Base-by-base conservation (phyloP, 2,113 vertebrate species). In the Zosterops hypoxanthus region DNA sequence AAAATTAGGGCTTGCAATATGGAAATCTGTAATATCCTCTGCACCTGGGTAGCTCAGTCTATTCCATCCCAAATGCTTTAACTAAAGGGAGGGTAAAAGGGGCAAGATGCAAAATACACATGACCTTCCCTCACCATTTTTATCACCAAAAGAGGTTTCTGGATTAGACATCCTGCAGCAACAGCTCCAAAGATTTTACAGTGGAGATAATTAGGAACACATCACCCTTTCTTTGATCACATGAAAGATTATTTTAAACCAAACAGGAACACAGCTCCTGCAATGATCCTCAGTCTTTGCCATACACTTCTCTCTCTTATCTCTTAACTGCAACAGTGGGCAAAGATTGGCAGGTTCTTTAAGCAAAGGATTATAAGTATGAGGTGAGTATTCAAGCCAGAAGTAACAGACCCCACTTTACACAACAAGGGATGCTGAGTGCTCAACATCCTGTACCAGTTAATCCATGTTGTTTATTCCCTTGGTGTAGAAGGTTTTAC, bases 1-100 rank as follows among this genome's bases (percentile, higher is more conserved):
- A 95, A 95, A 94, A 95, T 85, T 76, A 95, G 87, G 87, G 42
- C 46, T n/a, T 29, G 84, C 78, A 85, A 73, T 46, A 91, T 44
- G 70, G 90, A 95, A 81, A 87, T 65, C 84, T 63, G 34, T 57
- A 85, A 94, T 41, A 90, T 77, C 79, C 84, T 80, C 87, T 70
- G 85, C 91, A 90, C 85, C 90, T 66, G 87, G 55, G 78, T 15
- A 85, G 87, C 78, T 95, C 75, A 6, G 84, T 26, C 66, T 33
- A 31, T 88, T 66, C 59, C 7, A 85, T n/a, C 42, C 91, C 84
- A 92, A 91, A 72, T 3, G 53, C 55, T 77, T 65, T 73, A 82
- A 66, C 33, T 31, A 41, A 49, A 83, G 55, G 52, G 65, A 73
- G 33, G 15, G 28, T 26, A 18, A 52, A 80, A 73, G 44, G 34